Evolutionary conservation across 2,888 invertebrate genomes (phyloP), one percentile per base, ranked within the genome.

Genomic region (Dorcus hopei): DNA sequence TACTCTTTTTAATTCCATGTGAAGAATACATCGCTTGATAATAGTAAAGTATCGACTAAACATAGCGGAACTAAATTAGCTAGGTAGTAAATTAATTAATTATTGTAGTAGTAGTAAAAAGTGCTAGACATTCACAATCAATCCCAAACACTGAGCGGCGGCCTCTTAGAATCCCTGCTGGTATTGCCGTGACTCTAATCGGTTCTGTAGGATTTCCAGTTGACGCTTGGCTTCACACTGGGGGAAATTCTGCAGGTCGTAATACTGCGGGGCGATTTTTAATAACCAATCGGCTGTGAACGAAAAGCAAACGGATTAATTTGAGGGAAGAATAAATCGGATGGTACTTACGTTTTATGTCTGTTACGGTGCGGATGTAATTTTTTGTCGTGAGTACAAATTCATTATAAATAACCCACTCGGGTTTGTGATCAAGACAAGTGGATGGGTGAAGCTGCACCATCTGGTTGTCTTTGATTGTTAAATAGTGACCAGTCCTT

Each of bases 371-470:
- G 67, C 99, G 85, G 72, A 99, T 99, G 78, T 99, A 99, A 80
- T 99, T 99, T 81, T 99, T 99, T 60, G 98, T 97, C 62, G 99
- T 99, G 67, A 99, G 83, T 49, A 99, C 99, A 76, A 99, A 99
- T 82, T 99, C 99, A 80, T 99, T 98, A 82, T 99, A 99, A 60
- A 99, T 90, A 42, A 98, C 98, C 99, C 99, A 99, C 80, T 99
- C 99, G 0, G 99, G 99, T 78, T 99, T 99, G 81, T 99, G 99
- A 81, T 98, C 98, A 57, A 99, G 85, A 75, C 97, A 98, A 7
- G 98, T 98, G 66, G 97, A 97, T 0, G 99, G 99, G 81, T 99
- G 99, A 43, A 99, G 85, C 78, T 98, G 98, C 1, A 99, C 99
- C 62, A 95, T 90, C 82, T 99, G 99, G 82, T 98, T 98, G 82